phyloP scores from a whole-genome alignment of 1,140 invertebrate genomes.

The Brachionus paranguensis region DNA sequence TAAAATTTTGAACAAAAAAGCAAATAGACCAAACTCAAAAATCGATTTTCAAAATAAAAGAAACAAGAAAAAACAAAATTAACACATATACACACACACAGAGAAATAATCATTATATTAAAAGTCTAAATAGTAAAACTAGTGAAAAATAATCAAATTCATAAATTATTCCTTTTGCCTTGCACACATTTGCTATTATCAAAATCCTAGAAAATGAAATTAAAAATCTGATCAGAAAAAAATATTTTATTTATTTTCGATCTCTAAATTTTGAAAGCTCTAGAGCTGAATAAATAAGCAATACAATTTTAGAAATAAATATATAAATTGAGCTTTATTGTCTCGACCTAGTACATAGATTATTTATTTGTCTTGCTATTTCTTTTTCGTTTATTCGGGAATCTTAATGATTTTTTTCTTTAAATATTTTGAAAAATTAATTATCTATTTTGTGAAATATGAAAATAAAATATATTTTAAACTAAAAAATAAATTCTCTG shows the following conservation, averaged over 20 bases:
- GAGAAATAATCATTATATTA: conserved; percentile 4
- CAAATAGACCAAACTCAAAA: not conserved
- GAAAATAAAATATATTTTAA: too few species aligned
- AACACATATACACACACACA: not conserved
- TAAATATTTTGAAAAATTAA: too few species aligned
- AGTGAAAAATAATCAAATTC: conserved; percentile 1
- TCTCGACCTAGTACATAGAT: too few species aligned
- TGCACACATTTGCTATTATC: not conserved
- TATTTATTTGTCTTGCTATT: too few species aligned
- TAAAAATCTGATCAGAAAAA: not conserved
- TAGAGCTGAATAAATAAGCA: not conserved
- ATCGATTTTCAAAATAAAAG: not conserved
- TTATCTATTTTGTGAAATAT: too few species aligned
- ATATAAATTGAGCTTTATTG: not conserved
- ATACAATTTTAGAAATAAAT: not conserved
- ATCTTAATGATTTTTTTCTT: too few species aligned
- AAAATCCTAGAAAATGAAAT: not conserved
- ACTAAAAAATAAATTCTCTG: too few species aligned
- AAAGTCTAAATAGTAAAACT: not conserved
- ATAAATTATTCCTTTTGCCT: conserved; percentile 22
- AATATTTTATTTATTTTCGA: not conserved
- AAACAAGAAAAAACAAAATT: not conserved
- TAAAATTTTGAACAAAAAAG: not conserved
- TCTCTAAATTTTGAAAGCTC: not conserved
- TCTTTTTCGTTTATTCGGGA: too few species aligned